Conservation (phyloP, 2,113 vertebrate genomes). For the Elephantulus edwardii region DNA sequence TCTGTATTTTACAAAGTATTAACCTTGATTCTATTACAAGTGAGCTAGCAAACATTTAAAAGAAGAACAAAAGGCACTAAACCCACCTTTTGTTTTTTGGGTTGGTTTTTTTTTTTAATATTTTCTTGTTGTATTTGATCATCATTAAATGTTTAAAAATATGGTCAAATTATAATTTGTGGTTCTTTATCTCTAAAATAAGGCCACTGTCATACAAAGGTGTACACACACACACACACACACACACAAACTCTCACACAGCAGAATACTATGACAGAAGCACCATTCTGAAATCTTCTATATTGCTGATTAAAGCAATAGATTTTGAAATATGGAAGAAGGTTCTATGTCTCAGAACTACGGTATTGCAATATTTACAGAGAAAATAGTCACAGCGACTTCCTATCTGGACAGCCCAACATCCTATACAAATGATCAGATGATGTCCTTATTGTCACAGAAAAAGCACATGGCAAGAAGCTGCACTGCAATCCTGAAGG, state of each 20-base stretch:
- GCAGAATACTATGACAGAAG: neutral
- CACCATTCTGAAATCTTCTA: neutral
- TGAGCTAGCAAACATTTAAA: neutral
- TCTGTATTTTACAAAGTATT: neutral
- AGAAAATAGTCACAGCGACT: neutral
- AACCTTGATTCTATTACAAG: neutral
- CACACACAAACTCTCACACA: neutral
- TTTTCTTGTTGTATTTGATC: neutral
- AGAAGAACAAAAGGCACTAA: neutral
- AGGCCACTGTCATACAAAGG: neutral
- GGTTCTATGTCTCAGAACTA: neutral
- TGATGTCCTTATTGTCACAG: neutral
- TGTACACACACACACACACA: fast-evolving
- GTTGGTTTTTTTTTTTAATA: no score
- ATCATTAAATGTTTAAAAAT: neutral
- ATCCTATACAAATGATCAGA: neutral
- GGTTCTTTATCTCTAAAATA: neutral
- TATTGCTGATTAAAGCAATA: neutral
- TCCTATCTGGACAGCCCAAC: neutral
- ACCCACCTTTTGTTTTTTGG: no score
- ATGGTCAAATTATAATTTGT: neutral
- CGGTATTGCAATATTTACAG: neutral
- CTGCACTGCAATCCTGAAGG: no score
- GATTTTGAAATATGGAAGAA: neutral
- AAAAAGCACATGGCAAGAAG: neutral